Percentiles rank a stretch among this genome's conserved stretches.
Evolutionary conservation across 2,888 invertebrate genomes (phyloP).

Genomic region (Halocaridina rubra): DNA sequence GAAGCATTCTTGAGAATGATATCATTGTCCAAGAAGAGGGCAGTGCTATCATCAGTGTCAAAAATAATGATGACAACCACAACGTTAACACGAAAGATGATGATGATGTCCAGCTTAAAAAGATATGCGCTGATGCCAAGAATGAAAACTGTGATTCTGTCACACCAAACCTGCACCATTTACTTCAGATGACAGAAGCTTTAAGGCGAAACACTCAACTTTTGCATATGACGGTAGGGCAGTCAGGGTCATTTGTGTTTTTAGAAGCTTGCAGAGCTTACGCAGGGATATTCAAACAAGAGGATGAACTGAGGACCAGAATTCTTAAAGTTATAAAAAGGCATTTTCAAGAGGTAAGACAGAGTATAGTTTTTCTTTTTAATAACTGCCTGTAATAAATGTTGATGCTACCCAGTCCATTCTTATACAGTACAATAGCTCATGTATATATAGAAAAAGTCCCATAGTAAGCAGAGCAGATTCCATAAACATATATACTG

Average conservation of each 20-base stretch:
- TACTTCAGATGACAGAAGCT: slow-evolving; percentile 32
- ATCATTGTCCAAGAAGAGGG: neutral
- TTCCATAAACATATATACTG: no score
- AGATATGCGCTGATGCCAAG: neutral
- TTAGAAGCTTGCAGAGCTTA: slow-evolving; percentile 31
- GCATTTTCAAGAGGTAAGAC: slow-evolving; percentile 45
- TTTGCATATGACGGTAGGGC: slow-evolving; percentile 37
- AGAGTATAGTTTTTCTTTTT: no score
- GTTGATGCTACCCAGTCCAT: no score
- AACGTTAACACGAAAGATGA: neutral
- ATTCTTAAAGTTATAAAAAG: slow-evolving; percentile 5
- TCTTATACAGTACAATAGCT: no score
- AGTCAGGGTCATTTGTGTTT: slow-evolving; percentile 34
- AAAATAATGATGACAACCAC: neutral
- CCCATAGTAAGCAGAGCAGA: no score
- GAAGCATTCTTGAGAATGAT: no score
- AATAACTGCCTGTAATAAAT: no score
- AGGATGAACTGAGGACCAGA: neutral
- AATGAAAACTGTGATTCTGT: neutral
- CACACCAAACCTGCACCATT: slow-evolving; percentile 47
- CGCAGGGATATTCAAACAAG: neutral
- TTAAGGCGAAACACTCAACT: slow-evolving; percentile 30
- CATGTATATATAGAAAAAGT: no score
- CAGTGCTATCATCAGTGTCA: no score
- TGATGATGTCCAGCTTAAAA: neutral